phyloP scores from a whole-genome alignment of 2,113 vertebrate species.

The Varanus salvator region DNA sequence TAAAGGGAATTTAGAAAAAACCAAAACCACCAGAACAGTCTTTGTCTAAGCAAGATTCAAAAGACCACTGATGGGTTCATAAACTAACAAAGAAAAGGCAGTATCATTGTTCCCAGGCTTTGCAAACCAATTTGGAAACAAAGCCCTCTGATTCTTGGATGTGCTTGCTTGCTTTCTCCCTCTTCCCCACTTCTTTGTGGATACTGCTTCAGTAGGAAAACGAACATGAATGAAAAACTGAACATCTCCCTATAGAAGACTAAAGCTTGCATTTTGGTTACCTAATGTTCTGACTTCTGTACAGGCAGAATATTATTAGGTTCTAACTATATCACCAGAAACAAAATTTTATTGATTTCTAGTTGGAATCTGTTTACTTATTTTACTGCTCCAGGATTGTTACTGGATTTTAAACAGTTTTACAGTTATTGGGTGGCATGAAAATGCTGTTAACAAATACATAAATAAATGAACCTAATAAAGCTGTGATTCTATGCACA shows the following conservation, averaged over 20 bases:
- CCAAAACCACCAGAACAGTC: neutral
- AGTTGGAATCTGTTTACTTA: neutral
- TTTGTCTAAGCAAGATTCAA: conserved; percentile 46
- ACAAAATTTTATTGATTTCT: neutral
- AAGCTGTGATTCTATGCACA: neutral
- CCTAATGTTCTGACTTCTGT: neutral
- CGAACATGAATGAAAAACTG: neutral
- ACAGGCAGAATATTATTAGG: neutral
- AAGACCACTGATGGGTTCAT: conserved; percentile 27
- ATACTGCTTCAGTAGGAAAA: conserved; percentile 20
- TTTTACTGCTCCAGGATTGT: neutral
- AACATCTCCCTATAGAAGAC: neutral
- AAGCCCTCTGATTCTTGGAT: conserved; percentile 34
- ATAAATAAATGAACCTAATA: neutral
- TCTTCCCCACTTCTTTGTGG: neutral
- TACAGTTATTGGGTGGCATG: neutral
- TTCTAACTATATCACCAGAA: neutral
- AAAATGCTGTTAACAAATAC: neutral
- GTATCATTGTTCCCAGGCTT: conserved; percentile 38
- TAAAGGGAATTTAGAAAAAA: conserved; percentile 6
- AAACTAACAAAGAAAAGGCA: conserved; percentile 30
- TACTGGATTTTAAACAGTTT: neutral
- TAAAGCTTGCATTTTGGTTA: conserved; percentile 1
- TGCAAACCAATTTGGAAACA: conserved; percentile 27
- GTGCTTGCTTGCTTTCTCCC: neutral